Evolutionary conservation across 2,113 vertebrate genomes (phyloP), one percentile per base, ranked within the genome.

Genomic region (Ammospiza nelsoni): DNA sequence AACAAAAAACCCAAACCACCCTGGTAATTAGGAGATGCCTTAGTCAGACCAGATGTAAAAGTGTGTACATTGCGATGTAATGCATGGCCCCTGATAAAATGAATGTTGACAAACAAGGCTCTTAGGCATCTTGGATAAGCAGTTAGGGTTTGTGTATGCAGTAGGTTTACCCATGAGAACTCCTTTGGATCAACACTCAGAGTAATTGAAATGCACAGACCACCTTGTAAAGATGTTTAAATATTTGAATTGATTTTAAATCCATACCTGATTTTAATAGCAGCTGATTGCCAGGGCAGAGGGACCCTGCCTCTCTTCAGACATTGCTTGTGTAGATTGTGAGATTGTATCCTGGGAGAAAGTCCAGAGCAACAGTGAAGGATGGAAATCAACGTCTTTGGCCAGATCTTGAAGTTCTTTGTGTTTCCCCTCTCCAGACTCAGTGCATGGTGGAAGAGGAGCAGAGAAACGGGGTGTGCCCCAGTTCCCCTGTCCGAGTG

Each of bases 381-480:
- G 28, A 20, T 84, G 27, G 43, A 80, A 84, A 25, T 39, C 28
- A 25, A 11, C 11, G 22, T 41, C 43, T 72, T 51, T 49, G 63
- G 29, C 41, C 57, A 62, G 33, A 55, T 41, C 44, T 80, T 91
- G 41, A 89, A 22, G 9, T 72, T 96, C 15, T 82, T 58, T 94
- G 22, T 73, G 59, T 76, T 90, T 90, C 22, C 49, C 37, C 71
- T 27, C 51, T 87, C 48, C 97, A 98, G 98, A 98, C 97, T 55
- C 98, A 99, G 97, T 98, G 98, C 74, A 97, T 98, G 96, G 98
- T 98, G 96, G 99, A 99, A 93, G 98, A 98, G 93, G 99, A 99
- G 51, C 99, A 99, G 90, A 98, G 96, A 59, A 98, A 98, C 12
- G 98, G 98, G 12, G 97, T 98, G 68, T 98, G 98, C 97, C 99